Evolutionary conservation across 1,140 invertebrate genomes (phyloP).

Genomic region (Archegozetes longisetosus): DNA sequence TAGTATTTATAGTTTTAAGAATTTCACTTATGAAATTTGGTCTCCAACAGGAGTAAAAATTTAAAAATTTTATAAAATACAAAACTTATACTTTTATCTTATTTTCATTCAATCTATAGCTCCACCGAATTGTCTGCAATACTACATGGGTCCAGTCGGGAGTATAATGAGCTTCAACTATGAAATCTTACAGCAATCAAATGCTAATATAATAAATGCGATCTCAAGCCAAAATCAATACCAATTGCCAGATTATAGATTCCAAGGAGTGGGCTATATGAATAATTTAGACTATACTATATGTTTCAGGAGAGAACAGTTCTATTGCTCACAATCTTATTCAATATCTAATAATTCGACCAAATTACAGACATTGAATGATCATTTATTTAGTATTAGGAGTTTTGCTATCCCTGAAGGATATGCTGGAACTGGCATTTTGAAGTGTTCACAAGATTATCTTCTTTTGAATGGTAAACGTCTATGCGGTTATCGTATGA

Average conservation of each 20-base stretch:
- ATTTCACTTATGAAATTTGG: no score
- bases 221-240: background rate
- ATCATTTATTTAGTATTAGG: background rate
- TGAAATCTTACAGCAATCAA: conserved; percentile 1
- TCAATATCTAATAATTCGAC: conserved; percentile 1
- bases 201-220: background rate
- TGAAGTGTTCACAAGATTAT: conserved; percentile 5
- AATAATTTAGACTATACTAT: conserved; percentile 38
- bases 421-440: background rate
- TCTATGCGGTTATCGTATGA: conserved; percentile 8
- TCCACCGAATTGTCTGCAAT: conserved; percentile 59
- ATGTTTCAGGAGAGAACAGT: conserved; percentile 23
- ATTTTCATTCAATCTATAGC: no score
- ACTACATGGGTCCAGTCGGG: conserved; percentile 43
- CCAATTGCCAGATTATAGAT: background rate
- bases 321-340: conserved; percentile 35
- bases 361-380: background rate
- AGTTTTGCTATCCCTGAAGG: background rate
- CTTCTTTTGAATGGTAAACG: conserved; percentile 8
- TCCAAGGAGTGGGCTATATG: conserved; percentile 24
- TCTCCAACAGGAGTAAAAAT: no score
- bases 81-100: no score
- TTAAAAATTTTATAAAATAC: no score
- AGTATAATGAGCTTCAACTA: conserved; percentile 50
- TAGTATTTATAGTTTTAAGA: no score